Evolutionary conservation across 2,113 vertebrate genomes (phyloP), one percentile per base, ranked within the genome.

Genomic region (Pterophyllum scalare): DNA sequence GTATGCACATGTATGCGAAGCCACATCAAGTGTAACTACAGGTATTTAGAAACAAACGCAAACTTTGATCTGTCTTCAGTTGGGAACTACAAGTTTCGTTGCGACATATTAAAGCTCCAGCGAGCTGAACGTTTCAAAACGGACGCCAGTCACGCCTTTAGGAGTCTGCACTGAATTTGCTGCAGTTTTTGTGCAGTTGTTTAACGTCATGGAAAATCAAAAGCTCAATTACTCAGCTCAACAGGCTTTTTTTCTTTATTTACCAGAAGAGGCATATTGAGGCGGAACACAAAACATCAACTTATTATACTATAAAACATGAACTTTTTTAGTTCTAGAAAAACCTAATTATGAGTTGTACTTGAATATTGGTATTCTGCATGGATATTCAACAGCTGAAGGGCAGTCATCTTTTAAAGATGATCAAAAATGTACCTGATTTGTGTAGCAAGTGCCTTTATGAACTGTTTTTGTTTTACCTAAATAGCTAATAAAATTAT

Each of bases 51-150:
- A 54, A 64, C 60, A 52, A 40, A 35, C 20, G 40, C 52, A 84
- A 82, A 80, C 79, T 91, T 86, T n/a, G 52, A 87, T 80, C 38
- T 49, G 75, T 85, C 46, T 64, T 79, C 52, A 70, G 26, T 70
- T 80, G 10, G 59, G 43, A 22, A 61, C 28, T 61, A 14, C 33
- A 43, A 49, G 33, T 81, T 80, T 31, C 0, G 5, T 12, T 33
- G 19, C 6, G 24, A 78, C 22, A 40, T 57, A 38, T 31, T 20
- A 67, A 54, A 70, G 15, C 61, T 46, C 46, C 2, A 52, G 33
- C 26, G 5, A 61, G 26, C 4, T 38, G 8, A 43, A 82, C 28
- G 58, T 58, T 62, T 57, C 3, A 60, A 24, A 83, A 62, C 19
- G 17, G 26, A 74, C 15, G 17, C 40, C n/a, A 13, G 3, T 49